These are phyloP conservation scores for Parauchenoglanis ngamensis DNA, from an alignment of 2,797 vertebrate species.

Conservation along the genomic window DNA sequence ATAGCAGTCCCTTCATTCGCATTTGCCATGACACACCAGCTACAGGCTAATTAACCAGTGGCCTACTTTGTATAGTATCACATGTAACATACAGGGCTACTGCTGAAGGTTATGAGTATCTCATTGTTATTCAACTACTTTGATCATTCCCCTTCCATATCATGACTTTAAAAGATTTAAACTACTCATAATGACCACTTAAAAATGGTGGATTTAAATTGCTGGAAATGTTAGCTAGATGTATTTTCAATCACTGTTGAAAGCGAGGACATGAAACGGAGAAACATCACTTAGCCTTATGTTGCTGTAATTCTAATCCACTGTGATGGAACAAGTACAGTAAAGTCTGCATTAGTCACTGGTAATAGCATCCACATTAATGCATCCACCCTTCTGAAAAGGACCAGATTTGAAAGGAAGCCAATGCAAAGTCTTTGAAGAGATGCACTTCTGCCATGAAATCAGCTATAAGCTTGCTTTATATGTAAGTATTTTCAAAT, in stretches of 20 bases:
- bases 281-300: background rate
- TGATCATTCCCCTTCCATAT: background rate
- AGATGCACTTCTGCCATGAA: background rate
- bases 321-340: background rate
- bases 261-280: background rate
- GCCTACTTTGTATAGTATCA: slow-evolving; percentile 15
- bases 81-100: background rate
- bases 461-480: background rate
- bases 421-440: background rate
- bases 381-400: background rate
- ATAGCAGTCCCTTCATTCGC: background rate
- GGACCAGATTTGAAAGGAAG: background rate
- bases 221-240: background rate
- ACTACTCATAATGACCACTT: background rate
- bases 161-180: background rate
- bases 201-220: background rate
- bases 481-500: background rate
- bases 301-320: slow-evolving; percentile 1
- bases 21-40: background rate
- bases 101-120: background rate
- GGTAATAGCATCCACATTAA: background rate
- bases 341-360: background rate
- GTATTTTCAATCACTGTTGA: background rate
- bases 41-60: background rate
- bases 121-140: background rate